Percentiles rank a stretch among this genome's conserved stretches.
Conservation (phyloP, 2,888 invertebrate species). For the Philonicus albiceps region DNA sequence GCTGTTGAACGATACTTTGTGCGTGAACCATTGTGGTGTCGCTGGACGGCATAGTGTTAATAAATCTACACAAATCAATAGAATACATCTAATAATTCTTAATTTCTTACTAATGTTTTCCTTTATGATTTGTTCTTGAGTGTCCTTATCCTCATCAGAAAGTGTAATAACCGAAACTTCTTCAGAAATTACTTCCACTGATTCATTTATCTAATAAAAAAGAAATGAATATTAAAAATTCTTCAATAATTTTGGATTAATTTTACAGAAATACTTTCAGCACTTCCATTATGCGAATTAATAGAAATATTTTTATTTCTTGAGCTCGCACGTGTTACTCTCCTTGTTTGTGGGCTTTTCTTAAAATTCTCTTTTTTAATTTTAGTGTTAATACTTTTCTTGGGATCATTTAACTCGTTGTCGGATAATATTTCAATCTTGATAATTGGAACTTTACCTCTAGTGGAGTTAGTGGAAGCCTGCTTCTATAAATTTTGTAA, state of each 20-base stretch:
- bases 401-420: background rate
- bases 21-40: too few relatives aligned
- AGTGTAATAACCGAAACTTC: background rate
- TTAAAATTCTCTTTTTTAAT: background rate
- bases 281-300: background rate
- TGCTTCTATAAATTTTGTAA: background rate
- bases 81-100: background rate
- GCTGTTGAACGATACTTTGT: too few relatives aligned
- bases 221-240: too few relatives aligned
- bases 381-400: background rate
- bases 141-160: background rate
- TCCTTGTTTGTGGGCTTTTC: background rate
- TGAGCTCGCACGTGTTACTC: background rate
- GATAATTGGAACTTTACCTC: background rate
- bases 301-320: background rate
- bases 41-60: too few relatives aligned
- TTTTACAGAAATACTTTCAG: background rate
- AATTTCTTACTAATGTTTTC: background rate
- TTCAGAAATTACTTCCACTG: background rate
- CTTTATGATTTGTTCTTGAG: background rate
- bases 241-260: too few relatives aligned
- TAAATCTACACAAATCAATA: too few relatives aligned
- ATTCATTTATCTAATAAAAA: background rate
- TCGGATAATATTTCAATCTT: background rate
- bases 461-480: background rate